Evolutionary conservation across 2,888 invertebrate genomes (phyloP), one percentile per base, ranked within the genome.

Genomic region (Phragmatobia fuliginosa): DNA sequence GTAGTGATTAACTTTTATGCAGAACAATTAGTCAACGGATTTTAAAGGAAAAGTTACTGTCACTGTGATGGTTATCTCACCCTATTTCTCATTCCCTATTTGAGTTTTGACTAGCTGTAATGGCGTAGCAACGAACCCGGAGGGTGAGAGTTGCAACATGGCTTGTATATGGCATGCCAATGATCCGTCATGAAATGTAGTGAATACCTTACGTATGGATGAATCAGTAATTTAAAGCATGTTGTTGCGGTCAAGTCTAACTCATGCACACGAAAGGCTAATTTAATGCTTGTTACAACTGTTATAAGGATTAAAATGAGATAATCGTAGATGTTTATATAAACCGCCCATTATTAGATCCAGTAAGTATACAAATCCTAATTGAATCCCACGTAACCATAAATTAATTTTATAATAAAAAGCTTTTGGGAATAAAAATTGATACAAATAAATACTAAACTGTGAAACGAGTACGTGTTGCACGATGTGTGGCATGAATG

Each of bases 41-140:
- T 62, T 31, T 38, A 38, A 67, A 62, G 56, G 6, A 67, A 67
- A 62, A 62, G 32, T 56, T 56, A n/a, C 25, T 56, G 32, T 67
- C 32, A 41, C 38, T 62, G 31, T 41, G 67, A 67, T 67, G 49
- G 25, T 52, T 67, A 67, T 67, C 56, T 67, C n/a, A 31, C 52
- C 36, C 62, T 16, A 33, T 52, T 67, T 56, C 18, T 58, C 25
- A 28, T 58, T n/a, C 62, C 61, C 52, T 32, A 33, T 28, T 62
- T 38, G 16, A 38, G 38, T n/a, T 62, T 52, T 59, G 38, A 66
- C 52, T 36, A 28, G 11, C 56, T 28, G 14, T 52, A 52, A 52
- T 52, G 25, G 52, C 52, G 5, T 56, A 56, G 56, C 16, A 28
- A 56, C 14, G 14, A 52, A 45, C 6, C 36, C 3, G 61, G 28